phyloP scores from a whole-genome alignment of 2,113 vertebrate genomes.

The Zosterops hypoxanthus region DNA sequence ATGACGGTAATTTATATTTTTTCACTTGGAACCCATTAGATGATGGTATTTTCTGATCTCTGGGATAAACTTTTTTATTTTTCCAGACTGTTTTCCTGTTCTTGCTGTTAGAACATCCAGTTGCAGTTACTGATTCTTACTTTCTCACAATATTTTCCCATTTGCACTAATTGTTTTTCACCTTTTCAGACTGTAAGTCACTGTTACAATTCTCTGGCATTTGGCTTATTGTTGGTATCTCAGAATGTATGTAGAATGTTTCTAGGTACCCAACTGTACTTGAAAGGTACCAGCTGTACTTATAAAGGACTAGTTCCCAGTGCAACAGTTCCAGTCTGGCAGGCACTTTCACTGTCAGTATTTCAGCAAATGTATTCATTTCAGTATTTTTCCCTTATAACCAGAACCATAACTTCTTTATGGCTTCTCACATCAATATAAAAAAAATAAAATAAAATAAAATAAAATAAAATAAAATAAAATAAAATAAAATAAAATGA shows the following conservation, averaged over 20 bases:
- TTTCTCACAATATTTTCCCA: neutral
- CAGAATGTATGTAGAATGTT: neutral
- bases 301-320: neutral
- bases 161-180: neutral
- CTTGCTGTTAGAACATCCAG: neutral
- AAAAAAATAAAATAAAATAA: neutral
- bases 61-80: neutral
- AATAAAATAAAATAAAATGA: too few relatives aligned
- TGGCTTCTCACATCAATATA: neutral
- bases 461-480: too few relatives aligned
- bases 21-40: neutral
- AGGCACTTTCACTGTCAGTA: neutral
- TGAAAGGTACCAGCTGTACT: neutral
- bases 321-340: neutral
- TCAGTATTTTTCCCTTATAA: neutral
- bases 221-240: neutral
- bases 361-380: neutral
- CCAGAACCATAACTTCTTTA: neutral
- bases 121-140: neutral
- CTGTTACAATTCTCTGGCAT: neutral
- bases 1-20: neutral
- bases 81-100: neutral
- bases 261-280: neutral
- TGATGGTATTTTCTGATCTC: neutral
- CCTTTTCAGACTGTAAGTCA: neutral